These are phyloP conservation scores for Pantherophis vulpinus DNA, from an alignment of 2,797 vertebrate genomes.

Conservation along the genomic window DNA sequence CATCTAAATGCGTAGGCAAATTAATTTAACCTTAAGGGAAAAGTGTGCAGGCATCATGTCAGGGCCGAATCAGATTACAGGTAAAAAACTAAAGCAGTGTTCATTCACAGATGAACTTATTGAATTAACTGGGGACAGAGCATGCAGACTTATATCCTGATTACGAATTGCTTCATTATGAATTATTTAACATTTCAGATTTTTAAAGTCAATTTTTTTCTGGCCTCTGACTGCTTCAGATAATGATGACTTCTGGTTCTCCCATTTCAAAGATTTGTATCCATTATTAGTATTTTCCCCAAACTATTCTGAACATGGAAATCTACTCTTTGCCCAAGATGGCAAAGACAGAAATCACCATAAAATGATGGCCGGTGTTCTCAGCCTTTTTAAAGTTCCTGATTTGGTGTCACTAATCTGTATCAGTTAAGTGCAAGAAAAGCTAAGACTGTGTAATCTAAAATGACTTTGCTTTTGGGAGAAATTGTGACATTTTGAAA, in stretches of 20 bases:
- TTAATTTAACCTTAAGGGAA: background rate
- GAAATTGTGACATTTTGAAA: background rate
- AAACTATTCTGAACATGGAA: fast-evolving
- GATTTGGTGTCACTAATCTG: background rate
- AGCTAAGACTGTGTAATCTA: background rate
- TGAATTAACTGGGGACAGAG: background rate
- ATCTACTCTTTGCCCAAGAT: background rate
- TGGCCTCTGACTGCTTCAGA: background rate
- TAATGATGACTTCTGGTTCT: background rate
- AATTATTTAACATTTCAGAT: background rate
- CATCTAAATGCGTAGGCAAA: background rate
- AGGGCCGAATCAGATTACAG: background rate
- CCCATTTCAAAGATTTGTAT: background rate
- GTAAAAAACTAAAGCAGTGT: background rate
- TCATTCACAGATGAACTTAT: background rate
- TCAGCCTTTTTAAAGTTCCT: background rate
- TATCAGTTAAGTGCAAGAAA: background rate
- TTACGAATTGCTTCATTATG: background rate
- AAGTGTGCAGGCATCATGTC: background rate
- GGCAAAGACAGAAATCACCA: background rate
- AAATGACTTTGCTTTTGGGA: background rate
- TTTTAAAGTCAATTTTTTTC: background rate
- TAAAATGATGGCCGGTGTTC: background rate
- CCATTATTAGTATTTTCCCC: background rate
- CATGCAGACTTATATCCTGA: no score